These are phyloP conservation scores for Synanthedon vespiformis DNA, from an alignment of 2,888 invertebrate genomes.

Conservation along the genomic window DNA sequence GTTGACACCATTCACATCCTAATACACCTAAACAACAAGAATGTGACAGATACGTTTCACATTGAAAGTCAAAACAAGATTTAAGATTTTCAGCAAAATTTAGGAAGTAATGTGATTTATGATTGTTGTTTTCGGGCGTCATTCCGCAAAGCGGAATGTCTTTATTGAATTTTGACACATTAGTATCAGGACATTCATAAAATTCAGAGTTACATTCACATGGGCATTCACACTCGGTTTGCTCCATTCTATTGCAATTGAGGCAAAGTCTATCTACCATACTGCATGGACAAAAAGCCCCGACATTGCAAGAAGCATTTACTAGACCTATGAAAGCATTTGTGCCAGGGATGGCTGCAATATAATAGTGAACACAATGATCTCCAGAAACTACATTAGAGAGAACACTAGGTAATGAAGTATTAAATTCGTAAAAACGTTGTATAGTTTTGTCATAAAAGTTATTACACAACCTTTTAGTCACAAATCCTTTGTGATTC, in stretches of 20 bases:
- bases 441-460: constrained; percentile 88
- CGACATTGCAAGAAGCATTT: constrained; percentile 86
- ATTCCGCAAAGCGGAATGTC: constrained; percentile 56
- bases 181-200: constrained; percentile 45
- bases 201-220: constrained; percentile 83
- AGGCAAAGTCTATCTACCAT: constrained; percentile 89
- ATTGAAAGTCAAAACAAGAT: constrained; percentile 76
- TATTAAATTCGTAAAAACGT: constrained; percentile 86
- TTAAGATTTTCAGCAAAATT: constrained; percentile 69
- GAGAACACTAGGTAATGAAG: constrained; percentile 79
- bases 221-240: constrained; percentile 94
- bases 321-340: constrained; percentile 90
- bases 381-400: constrained; percentile 89
- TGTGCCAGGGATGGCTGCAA: constrained; percentile 84
- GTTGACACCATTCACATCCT: constrained; percentile 93
- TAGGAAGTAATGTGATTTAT: constrained; percentile 60
- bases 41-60: constrained; percentile 74
- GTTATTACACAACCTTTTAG: constrained; percentile 86
- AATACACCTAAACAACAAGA: constrained; percentile 79
- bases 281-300: constrained; percentile 93
- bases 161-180: constrained; percentile 33
- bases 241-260: constrained; percentile 94
- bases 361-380: constrained; percentile 88
- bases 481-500: constrained; percentile 85
- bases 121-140: constrained; percentile 58